Percentiles rank a stretch among this genome's conserved stretches.
These are phyloP conservation scores for Myripristis murdjan DNA, from an alignment of 2,797 vertebrate genomes.

Conservation along the genomic window DNA sequence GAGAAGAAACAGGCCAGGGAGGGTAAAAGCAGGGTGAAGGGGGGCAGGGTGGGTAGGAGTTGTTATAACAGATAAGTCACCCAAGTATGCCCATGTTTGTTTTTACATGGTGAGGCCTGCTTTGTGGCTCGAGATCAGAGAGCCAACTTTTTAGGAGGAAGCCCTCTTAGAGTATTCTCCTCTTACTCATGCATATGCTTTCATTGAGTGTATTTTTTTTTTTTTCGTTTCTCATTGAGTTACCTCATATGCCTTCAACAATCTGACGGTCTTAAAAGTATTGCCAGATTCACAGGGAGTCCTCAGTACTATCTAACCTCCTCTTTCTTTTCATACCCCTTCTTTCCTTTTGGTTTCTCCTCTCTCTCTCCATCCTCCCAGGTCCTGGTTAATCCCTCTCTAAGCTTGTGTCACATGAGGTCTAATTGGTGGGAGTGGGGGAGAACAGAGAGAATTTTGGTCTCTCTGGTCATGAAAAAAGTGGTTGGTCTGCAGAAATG, in stretches of 20 bases:
- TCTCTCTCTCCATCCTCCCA: conserved; percentile 31
- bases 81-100: conserved; percentile 47
- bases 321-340: conserved; percentile 15
- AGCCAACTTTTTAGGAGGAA: background rate
- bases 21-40: conserved; percentile 1
- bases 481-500: conserved; percentile 33
- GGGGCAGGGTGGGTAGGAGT: conserved; percentile 10
- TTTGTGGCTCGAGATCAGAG: background rate
- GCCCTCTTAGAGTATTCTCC: background rate
- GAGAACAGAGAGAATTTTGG: conserved; percentile 57
- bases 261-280: background rate
- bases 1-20: background rate
- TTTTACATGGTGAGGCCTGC: conserved; percentile 14
- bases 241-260: background rate
- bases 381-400: conserved; percentile 72
- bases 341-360: conserved; percentile 10
- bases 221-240: background rate
- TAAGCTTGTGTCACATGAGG: conserved; percentile 81
- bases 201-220: background rate
- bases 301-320: background rate
- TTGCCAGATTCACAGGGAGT: background rate
- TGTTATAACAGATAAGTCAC: conserved; percentile 49
- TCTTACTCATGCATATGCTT: background rate
- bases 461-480: conserved; percentile 47
- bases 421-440: conserved; percentile 61